phyloP scores from a whole-genome alignment of 2,113 vertebrate genomes.

The Poecile atricapillus region DNA sequence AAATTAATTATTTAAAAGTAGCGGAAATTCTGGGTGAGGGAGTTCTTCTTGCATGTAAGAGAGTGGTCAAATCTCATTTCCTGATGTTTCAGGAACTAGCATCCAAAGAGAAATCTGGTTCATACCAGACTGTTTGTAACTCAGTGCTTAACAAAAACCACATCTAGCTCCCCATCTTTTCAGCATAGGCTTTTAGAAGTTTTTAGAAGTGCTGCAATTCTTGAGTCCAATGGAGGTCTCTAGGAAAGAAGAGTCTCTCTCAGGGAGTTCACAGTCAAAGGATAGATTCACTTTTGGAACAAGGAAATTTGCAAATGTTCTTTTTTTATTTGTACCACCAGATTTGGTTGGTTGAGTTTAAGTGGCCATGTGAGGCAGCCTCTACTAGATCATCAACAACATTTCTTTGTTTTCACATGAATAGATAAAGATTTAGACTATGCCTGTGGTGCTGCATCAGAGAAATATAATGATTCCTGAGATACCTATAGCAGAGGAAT shows the following conservation, averaged over 20 bases:
- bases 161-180: neutral
- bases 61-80: neutral
- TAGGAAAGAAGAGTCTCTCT: neutral
- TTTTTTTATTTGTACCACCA: neutral
- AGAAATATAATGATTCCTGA: neutral
- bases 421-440: neutral
- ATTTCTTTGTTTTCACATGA: neutral
- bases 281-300: neutral
- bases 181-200: neutral
- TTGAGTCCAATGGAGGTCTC: neutral
- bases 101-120: neutral
- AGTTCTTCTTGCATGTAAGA: neutral
- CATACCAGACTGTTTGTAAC: neutral
- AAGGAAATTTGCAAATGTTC: neutral
- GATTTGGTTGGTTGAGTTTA: neutral
- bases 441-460: neutral
- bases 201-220: neutral
- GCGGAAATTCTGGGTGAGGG: neutral
- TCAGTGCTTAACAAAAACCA: neutral
- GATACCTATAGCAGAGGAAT: neutral
- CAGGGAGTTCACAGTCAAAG: neutral
- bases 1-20: neutral
- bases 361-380: neutral
- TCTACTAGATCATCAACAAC: neutral
- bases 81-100: neutral